Evolutionary conservation across 2,113 vertebrate species (phyloP).

Genomic region (Cephalopterus ornatus): DNA sequence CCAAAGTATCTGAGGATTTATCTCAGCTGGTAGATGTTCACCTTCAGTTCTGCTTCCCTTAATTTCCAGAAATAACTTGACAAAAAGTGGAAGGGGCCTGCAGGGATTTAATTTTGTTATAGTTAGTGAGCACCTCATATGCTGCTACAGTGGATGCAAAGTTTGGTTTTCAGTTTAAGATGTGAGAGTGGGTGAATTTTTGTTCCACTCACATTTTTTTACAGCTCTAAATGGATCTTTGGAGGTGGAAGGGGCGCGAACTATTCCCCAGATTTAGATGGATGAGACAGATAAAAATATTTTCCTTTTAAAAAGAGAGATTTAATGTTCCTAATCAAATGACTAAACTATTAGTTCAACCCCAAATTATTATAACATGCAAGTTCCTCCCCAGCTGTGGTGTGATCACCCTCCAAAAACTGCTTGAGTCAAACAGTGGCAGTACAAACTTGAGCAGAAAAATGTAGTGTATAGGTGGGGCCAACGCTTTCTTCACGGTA

Average conservation of each 20-base stretch:
- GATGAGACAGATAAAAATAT: background rate
- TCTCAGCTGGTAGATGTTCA: background rate
- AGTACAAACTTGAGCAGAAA: background rate
- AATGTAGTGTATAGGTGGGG: conserved; percentile 11
- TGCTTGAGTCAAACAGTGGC: background rate
- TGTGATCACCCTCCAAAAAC: background rate
- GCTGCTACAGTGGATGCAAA: background rate
- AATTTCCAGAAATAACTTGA: background rate
- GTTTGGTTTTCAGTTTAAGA: background rate
- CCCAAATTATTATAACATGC: background rate
- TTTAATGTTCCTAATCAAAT: background rate
- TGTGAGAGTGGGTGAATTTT: background rate
- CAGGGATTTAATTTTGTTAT: background rate
- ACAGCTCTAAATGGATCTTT: background rate
- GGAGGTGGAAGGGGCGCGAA: background rate
- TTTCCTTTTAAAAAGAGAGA: background rate
- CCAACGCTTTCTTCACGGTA: background rate
- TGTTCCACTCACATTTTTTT: background rate
- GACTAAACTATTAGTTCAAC: background rate
- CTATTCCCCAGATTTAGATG: background rate
- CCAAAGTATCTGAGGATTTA: background rate
- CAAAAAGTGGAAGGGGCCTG: background rate
- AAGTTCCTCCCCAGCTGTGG: background rate
- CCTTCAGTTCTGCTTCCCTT: background rate
- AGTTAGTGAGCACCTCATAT: background rate